Percentiles rank a stretch among this genome's conserved stretches.
Evolutionary conservation across 1,140 invertebrate species (phyloP).

Genomic region (Neodiprion pinetum): DNA sequence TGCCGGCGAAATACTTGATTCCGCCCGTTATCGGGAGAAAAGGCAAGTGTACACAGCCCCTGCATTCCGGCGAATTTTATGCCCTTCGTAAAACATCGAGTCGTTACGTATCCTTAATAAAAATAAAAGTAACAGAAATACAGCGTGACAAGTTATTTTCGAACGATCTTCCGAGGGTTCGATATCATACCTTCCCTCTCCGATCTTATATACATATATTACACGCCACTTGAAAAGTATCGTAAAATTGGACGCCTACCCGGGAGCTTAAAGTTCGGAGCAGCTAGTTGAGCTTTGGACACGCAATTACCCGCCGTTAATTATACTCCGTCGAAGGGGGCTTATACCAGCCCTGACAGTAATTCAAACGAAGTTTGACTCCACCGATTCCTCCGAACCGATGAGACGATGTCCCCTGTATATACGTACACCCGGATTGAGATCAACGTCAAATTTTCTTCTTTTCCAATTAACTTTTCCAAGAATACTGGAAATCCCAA

Average conservation of each 20-base stretch:
- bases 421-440: neutral
- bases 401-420: too few relatives aligned
- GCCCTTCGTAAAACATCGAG: neutral
- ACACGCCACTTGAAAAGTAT: neutral
- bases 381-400: neutral
- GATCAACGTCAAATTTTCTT: neutral
- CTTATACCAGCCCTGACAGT: neutral
- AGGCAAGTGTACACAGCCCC: neutral
- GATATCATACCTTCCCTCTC: neutral
- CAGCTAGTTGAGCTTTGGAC: neutral
- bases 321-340: neutral
- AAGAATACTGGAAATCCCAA: neutral
- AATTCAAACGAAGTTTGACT: neutral
- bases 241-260: neutral
- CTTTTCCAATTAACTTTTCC: neutral
- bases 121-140: neutral
- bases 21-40: neutral
- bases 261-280: neutral
- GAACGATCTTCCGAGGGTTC: neutral
- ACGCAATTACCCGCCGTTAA: conserved; percentile 4
- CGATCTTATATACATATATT: neutral
- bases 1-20: neutral
- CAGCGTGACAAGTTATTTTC: neutral
- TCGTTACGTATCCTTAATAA: neutral
- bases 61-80: neutral